Base-by-base conservation (phyloP, 2,888 invertebrate species). In the Folsomia manolachei region DNA sequence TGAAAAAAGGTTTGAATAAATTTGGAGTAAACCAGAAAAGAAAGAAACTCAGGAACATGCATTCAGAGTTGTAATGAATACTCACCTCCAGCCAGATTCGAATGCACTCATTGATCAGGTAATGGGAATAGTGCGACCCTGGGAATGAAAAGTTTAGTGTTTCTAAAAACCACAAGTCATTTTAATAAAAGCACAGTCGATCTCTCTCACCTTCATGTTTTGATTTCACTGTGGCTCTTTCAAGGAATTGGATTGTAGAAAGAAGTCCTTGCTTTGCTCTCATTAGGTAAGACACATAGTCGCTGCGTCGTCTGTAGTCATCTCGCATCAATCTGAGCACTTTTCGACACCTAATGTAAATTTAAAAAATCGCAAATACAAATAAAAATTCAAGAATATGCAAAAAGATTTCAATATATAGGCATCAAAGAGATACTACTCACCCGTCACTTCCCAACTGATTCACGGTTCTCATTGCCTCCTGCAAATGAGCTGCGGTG, bases 71-170 rank as follows among this genome's bases (percentile, higher is more conserved):
- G n/a, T n/a, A n/a, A n/a, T n/a, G n/a, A n/a, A n/a, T n/a, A n/a
- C n/a, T n/a, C n/a, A n/a, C n/a, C n/a, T 94, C 91, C 64, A 94
- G 87, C 82, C 94, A 95, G 74, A 93, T 88, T 62, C 91, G 87
- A 2, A 92, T 91, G 83, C 94, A 92, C 64, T 91, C 88, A 24
- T 88, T 87, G 61, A 92, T 88, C 77, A 93, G 85, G 83, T 91
- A 91, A 75, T 89, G 88, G 82, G 89, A 89, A 81, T 90, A 90
- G n/a, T n/a, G n/a, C n/a, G n/a, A n/a, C n/a, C n/a, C n/a, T n/a
- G n/a, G n/a, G n/a, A n/a, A n/a, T n/a, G n/a, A n/a, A n/a, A n/a
- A n/a, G n/a, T n/a, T n/a, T n/a, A n/a, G n/a, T n/a, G n/a, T n/a
- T n/a, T n/a, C n/a, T n/a, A n/a, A n/a, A n/a, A n/a, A n/a, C n/a